Evolutionary conservation across 2,113 vertebrate species (phyloP).

Genomic region (Rhabdomys dilectus): DNA sequence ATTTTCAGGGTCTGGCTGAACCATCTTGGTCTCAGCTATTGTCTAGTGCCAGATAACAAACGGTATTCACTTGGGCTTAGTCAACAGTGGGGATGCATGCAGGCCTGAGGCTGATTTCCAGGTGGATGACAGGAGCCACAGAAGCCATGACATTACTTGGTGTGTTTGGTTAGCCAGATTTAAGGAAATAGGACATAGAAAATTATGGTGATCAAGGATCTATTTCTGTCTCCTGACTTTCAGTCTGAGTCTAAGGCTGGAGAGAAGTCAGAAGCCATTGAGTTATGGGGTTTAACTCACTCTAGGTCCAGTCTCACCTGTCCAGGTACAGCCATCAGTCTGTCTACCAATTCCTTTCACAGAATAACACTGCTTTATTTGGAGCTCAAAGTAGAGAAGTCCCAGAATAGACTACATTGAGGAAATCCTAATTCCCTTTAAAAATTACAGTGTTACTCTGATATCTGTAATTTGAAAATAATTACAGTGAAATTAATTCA

Average conservation of each 20-base stretch:
- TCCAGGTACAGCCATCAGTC: background rate
- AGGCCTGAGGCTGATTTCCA: background rate
- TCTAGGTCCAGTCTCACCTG: background rate
- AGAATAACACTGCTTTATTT: background rate
- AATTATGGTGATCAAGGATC: background rate
- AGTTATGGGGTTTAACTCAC: background rate
- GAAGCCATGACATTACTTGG: background rate
- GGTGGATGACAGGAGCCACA: background rate
- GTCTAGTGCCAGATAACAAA: too few species aligned
- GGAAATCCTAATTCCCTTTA: conserved; percentile 22
- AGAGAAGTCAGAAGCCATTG: background rate
- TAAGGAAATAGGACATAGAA: background rate
- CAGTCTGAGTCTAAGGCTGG: background rate
- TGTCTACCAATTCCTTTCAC: background rate
- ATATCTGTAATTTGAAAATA: background rate
- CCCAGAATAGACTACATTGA: background rate
- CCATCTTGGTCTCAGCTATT: fast-evolving
- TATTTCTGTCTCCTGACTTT: background rate
- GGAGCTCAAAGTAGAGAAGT: background rate
- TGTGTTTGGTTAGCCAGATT: background rate
- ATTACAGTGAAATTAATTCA: background rate
- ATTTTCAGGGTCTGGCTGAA: background rate
- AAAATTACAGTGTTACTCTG: background rate
- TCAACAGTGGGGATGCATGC: background rate
- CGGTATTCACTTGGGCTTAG: background rate